phyloP scores from a whole-genome alignment of 2,113 vertebrate genomes.

The Cinclus cinclus region DNA sequence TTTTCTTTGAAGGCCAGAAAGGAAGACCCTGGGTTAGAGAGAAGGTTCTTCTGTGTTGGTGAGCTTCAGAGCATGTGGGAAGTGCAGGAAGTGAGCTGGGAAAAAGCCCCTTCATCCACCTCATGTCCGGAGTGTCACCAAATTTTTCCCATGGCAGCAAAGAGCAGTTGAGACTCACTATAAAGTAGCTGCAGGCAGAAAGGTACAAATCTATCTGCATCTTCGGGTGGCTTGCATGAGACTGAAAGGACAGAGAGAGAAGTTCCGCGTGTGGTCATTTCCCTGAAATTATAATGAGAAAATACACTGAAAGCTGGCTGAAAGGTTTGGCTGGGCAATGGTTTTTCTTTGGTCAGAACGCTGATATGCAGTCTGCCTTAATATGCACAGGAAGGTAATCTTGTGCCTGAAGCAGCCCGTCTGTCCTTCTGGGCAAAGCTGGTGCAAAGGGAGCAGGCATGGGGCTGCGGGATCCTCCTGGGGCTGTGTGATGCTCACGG shows the following conservation, averaged over 20 bases:
- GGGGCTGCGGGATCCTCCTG: not conserved
- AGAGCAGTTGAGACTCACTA: fast-evolving
- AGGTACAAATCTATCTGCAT: not conserved
- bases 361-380: not conserved
- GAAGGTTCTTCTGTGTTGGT: not conserved
- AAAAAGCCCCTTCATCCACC: not conserved
- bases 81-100: not conserved
- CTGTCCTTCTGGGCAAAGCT: not conserved
- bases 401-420: not conserved
- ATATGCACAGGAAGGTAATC: not conserved
- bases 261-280: not conserved
- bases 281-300: not conserved
- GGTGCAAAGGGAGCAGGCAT: not conserved
- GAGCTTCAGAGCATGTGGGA: not conserved
- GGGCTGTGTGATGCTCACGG: not conserved
- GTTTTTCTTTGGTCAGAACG: not conserved
- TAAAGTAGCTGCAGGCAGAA: not conserved
- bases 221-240: not conserved
- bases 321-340: not conserved
- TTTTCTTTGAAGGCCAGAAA: not conserved
- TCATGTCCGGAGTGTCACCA: fast-evolving
- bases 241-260: not conserved
- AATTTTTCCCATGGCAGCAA: not conserved
- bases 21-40: not conserved
- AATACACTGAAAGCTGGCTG: not conserved